Percentiles rank a stretch among this genome's conserved stretches.
Evolutionary conservation across 2,797 vertebrate genomes (phyloP).

Genomic region (Semaprochilodus insignis): DNA sequence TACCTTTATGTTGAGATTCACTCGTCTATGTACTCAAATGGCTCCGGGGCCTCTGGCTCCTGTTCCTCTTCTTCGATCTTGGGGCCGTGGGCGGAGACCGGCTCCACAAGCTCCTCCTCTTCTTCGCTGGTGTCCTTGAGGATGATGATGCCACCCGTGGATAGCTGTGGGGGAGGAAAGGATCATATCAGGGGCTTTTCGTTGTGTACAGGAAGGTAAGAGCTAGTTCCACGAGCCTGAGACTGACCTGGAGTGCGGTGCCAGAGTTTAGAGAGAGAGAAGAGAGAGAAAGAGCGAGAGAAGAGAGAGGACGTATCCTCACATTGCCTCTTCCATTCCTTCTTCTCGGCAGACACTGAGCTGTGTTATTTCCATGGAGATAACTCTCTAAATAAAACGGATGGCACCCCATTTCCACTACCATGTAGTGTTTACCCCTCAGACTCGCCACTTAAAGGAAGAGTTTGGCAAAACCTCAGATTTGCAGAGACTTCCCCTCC

Average conservation of each 20-base stretch:
- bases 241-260: neutral
- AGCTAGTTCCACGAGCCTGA: neutral
- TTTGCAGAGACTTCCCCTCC: neutral
- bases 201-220: neutral
- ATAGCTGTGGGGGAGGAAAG: conserved; percentile 79
- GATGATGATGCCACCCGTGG: conserved; percentile 97
- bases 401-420: neutral
- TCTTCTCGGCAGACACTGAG: neutral
- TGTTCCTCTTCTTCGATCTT: conserved; percentile 98
- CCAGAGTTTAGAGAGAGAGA: neutral
- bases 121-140: conserved; percentile 97
- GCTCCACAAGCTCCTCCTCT: conserved; percentile 95
- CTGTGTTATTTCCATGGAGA: neutral
- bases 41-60: conserved; percentile 96
- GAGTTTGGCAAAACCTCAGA: neutral
- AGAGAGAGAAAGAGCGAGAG: neutral
- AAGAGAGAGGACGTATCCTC: neutral
- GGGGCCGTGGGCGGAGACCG: conserved; percentile 94
- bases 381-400: neutral
- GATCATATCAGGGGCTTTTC: neutral
- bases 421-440: neutral
- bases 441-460: neutral
- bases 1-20: conserved; percentile 65
- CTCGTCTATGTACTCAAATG: conserved; percentile 97
- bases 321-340: neutral